Conservation (phyloP, 2,888 invertebrate genomes). For the Hemistola chrysoprasaria region DNA sequence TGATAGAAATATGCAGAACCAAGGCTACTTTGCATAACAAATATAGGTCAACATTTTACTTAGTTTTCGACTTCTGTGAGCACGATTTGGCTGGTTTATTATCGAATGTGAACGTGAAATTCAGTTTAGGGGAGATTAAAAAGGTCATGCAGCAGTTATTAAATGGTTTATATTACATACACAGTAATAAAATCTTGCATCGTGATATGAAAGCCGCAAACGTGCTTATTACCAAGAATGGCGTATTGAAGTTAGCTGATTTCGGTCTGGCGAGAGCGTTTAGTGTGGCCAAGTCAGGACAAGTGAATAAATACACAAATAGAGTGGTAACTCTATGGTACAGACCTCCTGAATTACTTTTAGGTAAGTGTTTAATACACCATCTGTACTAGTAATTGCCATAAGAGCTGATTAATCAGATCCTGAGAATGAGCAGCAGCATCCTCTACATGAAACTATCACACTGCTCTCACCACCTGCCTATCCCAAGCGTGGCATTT, state of each 20-base stretch:
- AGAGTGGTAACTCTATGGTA: constrained; percentile 99
- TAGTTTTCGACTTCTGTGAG: constrained; percentile 99
- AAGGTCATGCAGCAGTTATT: constrained; percentile 87
- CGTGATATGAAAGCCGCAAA: constrained; percentile 99
- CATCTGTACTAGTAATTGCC: no score
- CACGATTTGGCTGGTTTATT: constrained; percentile 98
- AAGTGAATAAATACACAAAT: constrained; percentile 94
- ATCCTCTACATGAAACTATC: no score
- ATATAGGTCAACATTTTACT: constrained; percentile 93
- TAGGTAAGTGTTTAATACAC: constrained; percentile 47
- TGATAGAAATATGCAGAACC: constrained; percentile 98
- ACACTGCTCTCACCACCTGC: no score
- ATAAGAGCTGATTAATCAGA: no score
- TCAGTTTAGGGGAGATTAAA: constrained; percentile 97
- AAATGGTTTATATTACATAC: constrained; percentile 97
- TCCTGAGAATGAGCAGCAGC: no score
- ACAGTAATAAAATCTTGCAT: constrained; percentile 96
- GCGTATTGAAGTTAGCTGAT: constrained; percentile 97
- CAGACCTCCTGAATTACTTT: constrained; percentile 81
- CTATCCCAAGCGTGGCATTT: no score
- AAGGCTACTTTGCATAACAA: constrained; percentile 90
- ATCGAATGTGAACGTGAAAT: constrained; percentile 97
- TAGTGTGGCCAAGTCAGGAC: constrained; percentile 92
- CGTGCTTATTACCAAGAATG: constrained; percentile 97
- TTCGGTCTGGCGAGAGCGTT: constrained; percentile 98